Evolutionary conservation across 2,797 vertebrate species (phyloP).

Genomic region (Falco rusticolus): DNA sequence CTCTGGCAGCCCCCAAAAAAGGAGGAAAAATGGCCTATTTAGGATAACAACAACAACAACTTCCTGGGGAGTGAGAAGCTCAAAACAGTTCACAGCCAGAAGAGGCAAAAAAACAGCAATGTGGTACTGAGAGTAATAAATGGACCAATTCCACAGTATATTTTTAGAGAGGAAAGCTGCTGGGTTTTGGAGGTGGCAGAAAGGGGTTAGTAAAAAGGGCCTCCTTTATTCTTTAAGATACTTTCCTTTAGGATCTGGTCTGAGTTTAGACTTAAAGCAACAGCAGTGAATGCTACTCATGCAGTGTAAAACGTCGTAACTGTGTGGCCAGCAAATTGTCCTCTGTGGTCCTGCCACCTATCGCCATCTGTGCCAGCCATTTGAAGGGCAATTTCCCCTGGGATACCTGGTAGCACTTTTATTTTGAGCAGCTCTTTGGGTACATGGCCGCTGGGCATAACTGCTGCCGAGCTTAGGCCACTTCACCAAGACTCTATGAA

Average conservation of each 20-base stretch:
- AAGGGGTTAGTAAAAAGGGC: not conserved
- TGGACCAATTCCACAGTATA: not conserved
- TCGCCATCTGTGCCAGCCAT: fast-evolving
- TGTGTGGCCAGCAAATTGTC: not conserved
- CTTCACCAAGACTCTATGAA: fast-evolving
- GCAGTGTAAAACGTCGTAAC: not conserved
- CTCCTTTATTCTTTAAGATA: not conserved
- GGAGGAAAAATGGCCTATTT: not conserved
- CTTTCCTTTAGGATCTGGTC: not conserved
- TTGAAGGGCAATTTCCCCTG: not conserved
- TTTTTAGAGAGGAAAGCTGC: not conserved
- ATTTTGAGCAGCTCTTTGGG: not conserved
- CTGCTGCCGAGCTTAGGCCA: not conserved
- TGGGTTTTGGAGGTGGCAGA: not conserved
- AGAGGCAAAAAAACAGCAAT: not conserved
- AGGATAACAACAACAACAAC: not conserved
- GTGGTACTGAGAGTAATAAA: not conserved
- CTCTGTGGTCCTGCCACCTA: not conserved
- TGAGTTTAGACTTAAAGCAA: not conserved
- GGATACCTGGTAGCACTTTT: not conserved
- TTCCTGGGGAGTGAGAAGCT: not conserved
- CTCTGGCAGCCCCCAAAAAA: not conserved
- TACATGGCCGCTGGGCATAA: not conserved
- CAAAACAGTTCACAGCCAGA: not conserved
- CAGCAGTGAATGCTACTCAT: not conserved